Evolutionary conservation across 2,888 invertebrate species (phyloP).

Genomic region (Parnassius smintheus): DNA sequence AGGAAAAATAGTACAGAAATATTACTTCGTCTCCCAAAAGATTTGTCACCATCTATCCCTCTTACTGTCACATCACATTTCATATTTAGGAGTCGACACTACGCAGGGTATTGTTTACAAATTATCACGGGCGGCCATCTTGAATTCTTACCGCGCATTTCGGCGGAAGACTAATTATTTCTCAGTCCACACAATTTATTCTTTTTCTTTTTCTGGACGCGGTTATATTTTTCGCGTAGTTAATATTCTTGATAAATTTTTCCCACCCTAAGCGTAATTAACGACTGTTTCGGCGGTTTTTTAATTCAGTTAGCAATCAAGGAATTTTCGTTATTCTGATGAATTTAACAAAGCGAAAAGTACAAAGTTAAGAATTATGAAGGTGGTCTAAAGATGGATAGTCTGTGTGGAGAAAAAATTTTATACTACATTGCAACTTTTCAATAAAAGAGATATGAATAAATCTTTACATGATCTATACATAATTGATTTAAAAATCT

Average conservation of each 20-base stretch:
- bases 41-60: constrained; percentile 25
- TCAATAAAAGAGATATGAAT: too few species aligned
- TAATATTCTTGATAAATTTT: constrained; percentile 30
- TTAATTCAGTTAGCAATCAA: constrained; percentile 19
- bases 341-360: constrained; percentile 10
- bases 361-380: constrained; percentile 4
- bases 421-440: too few species aligned
- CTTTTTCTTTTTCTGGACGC: constrained; percentile 35
- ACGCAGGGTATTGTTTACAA: constrained; percentile 26
- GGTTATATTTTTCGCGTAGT: constrained; percentile 20
- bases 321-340: constrained; percentile 11
- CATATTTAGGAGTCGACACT: constrained; percentile 22
- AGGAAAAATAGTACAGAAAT: constrained; percentile 26
- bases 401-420: constrained; percentile 2
- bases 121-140: constrained; percentile 26
- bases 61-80: constrained; percentile 25
- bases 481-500: too few species aligned
- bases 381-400: constrained; percentile 3
- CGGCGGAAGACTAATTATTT: constrained; percentile 53
- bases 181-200: constrained; percentile 46
- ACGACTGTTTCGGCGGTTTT: constrained; percentile 11
- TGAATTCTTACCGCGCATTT: constrained; percentile 21
- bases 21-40: constrained; percentile 25
- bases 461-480: too few species aligned
- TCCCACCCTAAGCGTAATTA: constrained; percentile 25